Conservation (phyloP, 2,888 invertebrate genomes). For the Melitaea athalia region DNA sequence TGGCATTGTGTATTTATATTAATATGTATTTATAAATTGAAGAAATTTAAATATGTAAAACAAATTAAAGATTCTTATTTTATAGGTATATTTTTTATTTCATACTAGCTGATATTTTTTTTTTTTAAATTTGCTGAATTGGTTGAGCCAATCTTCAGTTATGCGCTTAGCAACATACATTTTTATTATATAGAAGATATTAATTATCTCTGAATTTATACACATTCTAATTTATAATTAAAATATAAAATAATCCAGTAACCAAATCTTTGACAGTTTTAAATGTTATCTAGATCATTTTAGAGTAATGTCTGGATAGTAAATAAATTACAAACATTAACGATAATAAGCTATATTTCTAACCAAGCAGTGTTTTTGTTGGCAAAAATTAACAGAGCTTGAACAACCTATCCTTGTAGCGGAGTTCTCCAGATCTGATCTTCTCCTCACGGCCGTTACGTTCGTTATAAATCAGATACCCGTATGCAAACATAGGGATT, state of each 20-base stretch:
- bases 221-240: too few relatives aligned
- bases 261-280: background rate
- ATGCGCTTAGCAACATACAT: too few relatives aligned
- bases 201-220: too few relatives aligned
- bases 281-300: background rate
- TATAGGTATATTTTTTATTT: too few relatives aligned
- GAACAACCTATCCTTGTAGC: constrained; percentile 87
- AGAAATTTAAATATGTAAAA: too few relatives aligned
- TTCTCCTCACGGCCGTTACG: constrained; percentile 80
- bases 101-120: too few relatives aligned
- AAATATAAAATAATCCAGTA: background rate
- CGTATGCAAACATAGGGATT: constrained; percentile 80
- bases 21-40: too few relatives aligned
- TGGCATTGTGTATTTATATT: too few relatives aligned
- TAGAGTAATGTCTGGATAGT: constrained; percentile 6
- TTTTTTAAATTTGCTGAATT: too few relatives aligned
- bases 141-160: too few relatives aligned
- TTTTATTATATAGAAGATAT: too few relatives aligned
- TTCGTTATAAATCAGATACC: constrained; percentile 77
- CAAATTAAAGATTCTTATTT: too few relatives aligned
- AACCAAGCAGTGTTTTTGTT: constrained; percentile 21
- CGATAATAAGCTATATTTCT: constrained; percentile 32
- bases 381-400: constrained; percentile 42
- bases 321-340: constrained; percentile 34
- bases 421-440: constrained; percentile 87